Base-by-base conservation (phyloP, 1,140 invertebrate genomes). In the Tribolium madens region DNA sequence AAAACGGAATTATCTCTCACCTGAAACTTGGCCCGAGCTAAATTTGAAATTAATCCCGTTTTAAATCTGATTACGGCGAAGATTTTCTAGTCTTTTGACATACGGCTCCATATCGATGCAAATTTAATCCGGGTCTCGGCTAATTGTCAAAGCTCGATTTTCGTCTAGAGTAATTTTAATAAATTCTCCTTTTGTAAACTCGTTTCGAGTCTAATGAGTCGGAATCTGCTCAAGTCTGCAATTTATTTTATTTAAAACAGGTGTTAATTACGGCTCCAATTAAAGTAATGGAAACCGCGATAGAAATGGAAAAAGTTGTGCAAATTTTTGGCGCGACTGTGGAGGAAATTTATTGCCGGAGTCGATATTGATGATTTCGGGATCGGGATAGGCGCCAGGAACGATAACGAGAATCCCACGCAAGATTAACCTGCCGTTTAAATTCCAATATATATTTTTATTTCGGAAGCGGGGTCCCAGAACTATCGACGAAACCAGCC, bases 391-490 rank as follows among this genome's bases (percentile, higher is more conserved):
- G 52, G 52, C 52, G 52, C 52, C 52, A 57, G 52, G 52, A 21
- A 18, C 17, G 17, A 15, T 57, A 57, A 57, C 52, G 52, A 17
- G 52, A 21, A 57, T 17, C 52, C 52, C 52, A 57, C 52, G 52
- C 52, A 57, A 57, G 52, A 57, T 57, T 57, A 57, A 57, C 52
- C 52, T 57, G 52, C 52, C 52, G 52, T 57, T 57, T 57, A 57
- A 57, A 57, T 57, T 57, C 52, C 52, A 21, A 21, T 57, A 21
- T 57, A 57, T 57, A 57, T 21, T 57, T 57, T 57, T 57, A 57
- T 21, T 57, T 57, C 52, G 14, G 5, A 21, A n/a, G 15, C 52
- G 15, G 13, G 13, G 14, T 13, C 50, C 10, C 10, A 15, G 12
- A 15, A 9, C 50, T 1, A 52, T 9, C 14, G 7, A 3, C n/a